Conservation (phyloP, 1,140 invertebrate species). For the Proctacanthus coquilletti region DNA sequence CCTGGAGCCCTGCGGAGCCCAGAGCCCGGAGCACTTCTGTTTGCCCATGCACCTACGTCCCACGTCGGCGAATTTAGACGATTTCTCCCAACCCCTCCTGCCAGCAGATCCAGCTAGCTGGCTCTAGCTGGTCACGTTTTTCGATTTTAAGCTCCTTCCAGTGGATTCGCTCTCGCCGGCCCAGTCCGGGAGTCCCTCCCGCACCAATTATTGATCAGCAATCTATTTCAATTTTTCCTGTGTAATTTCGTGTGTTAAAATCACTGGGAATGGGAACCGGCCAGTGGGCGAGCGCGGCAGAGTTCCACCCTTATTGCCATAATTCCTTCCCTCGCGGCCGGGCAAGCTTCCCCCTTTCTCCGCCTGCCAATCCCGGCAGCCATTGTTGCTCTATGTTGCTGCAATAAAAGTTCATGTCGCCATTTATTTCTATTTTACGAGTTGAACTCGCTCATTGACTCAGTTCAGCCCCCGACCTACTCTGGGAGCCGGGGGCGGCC, state of each 20-base stretch:
- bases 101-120: too few species aligned
- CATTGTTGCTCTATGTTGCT: neutral
- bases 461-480: neutral
- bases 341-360: neutral
- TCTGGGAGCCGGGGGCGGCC: too few species aligned
- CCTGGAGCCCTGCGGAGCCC: too few species aligned
- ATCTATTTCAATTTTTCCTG: constrained; percentile 1
- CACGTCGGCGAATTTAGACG: too few species aligned
- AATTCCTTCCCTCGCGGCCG: neutral
- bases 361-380: neutral
- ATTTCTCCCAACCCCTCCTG: too few species aligned
- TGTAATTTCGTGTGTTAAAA: neutral
- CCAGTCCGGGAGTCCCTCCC: too few species aligned
- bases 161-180: too few species aligned
- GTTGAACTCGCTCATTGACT: neutral
- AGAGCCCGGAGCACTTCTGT: too few species aligned
- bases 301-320: constrained; percentile 1
- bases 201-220: constrained; percentile 1
- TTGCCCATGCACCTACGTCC: too few species aligned
- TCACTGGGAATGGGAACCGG: neutral
- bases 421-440: constrained; percentile 1
- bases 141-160: too few species aligned
- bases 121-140: too few species aligned
- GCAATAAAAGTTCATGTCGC: constrained; percentile 1
- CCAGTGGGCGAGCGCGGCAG: neutral